Evolutionary conservation across 2,113 vertebrate species (phyloP).

Genomic region (Nyctereutes procyonoides): DNA sequence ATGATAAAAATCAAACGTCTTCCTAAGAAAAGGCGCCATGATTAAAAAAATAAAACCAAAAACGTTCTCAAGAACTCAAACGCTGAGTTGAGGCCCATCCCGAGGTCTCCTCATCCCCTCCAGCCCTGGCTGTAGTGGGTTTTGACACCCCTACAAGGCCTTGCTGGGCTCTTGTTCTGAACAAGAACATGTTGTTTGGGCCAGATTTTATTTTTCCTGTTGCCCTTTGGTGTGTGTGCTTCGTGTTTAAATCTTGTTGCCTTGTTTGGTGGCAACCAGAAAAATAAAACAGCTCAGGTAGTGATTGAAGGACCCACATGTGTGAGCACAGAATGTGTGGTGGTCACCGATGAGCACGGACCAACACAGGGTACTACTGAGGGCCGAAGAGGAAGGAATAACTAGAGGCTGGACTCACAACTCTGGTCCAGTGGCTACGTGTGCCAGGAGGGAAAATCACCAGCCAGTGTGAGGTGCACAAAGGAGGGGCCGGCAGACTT

Average conservation of each 20-base stretch:
- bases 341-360: constrained; percentile 68
- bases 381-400: constrained; percentile 56
- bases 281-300: constrained; percentile 81
- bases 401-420: constrained; percentile 72
- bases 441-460: constrained; percentile 76
- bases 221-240: constrained; percentile 84
- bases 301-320: constrained; percentile 53
- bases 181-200: constrained; percentile 64
- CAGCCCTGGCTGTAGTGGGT: constrained; percentile 51
- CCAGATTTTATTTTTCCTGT: not conserved
- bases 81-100: constrained; percentile 69
- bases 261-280: constrained; percentile 71
- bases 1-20: constrained; percentile 80
- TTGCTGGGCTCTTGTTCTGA: constrained; percentile 46
- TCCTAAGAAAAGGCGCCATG: constrained; percentile 82
- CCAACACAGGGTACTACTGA: constrained; percentile 61
- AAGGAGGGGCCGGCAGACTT: constrained; percentile 83
- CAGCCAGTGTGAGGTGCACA: constrained; percentile 78
- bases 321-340: not conserved
- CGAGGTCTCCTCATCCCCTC: constrained; percentile 63
- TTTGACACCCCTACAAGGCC: not conserved
- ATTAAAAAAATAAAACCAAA: constrained; percentile 55
- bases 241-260: constrained; percentile 82
- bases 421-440: constrained; percentile 71
- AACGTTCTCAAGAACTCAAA: constrained; percentile 74